Percentiles rank a stretch among this genome's conserved stretches.
Conservation (phyloP, 1,140 invertebrate genomes). For the Plectrocnemia conspersa region DNA sequence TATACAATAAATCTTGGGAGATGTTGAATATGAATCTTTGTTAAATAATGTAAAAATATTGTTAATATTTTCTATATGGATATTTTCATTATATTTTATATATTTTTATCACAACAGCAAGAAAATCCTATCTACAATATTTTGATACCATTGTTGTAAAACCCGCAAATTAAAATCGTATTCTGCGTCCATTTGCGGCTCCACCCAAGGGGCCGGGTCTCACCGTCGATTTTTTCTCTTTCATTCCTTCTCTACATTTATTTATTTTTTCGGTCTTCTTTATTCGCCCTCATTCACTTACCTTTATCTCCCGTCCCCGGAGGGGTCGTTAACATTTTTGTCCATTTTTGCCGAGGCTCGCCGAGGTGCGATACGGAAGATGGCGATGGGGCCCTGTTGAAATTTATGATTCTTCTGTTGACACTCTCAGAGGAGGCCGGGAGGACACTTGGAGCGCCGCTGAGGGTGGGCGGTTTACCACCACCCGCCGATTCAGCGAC, state of each 20-base stretch:
- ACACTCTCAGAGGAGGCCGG: background rate
- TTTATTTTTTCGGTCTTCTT: constrained; percentile 4
- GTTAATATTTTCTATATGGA: no score
- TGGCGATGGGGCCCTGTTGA: no score
- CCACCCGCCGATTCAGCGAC: no score
- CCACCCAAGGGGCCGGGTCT: no score
- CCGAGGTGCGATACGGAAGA: constrained; percentile 16
- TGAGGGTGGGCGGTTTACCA: background rate
- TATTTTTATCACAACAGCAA: no score
- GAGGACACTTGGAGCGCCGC: background rate
- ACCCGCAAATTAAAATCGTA: background rate
- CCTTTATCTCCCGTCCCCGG: constrained; percentile 1
- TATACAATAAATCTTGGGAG: no score
- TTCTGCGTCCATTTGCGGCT: background rate
- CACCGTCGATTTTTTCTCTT: no score
- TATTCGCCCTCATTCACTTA: constrained; percentile 6
- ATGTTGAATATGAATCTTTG: no score
- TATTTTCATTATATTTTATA: no score
- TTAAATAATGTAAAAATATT: no score
- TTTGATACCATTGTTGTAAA: no score
- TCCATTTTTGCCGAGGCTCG: background rate
- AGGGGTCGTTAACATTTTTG: constrained; percentile 18
- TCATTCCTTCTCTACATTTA: background rate
- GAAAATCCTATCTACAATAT: no score
- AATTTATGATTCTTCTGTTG: background rate